Evolutionary conservation across 2,113 vertebrate genomes (phyloP).

Genomic region (Myrmecophaga tridactyla): DNA sequence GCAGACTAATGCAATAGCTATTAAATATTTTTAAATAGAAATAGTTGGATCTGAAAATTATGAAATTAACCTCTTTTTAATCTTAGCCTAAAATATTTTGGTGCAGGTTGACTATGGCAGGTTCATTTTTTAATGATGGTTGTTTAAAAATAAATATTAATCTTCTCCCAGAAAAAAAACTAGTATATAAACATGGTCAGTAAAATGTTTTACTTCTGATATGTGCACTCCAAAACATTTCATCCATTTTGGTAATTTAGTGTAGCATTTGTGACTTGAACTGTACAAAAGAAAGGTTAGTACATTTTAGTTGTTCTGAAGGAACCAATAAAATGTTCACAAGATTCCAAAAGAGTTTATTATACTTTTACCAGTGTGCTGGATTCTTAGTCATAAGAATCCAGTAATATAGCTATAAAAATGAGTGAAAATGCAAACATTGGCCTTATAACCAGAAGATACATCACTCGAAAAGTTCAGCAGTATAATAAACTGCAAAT

Average conservation of each 20-base stretch:
- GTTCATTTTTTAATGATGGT: neutral
- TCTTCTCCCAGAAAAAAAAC: neutral
- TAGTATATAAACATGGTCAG: neutral
- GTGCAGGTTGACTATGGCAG: neutral
- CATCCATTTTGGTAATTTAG: neutral
- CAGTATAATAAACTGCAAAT: conserved; percentile 40
- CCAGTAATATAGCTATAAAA: conserved; percentile 20
- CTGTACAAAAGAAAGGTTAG: neutral
- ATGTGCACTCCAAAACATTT: neutral
- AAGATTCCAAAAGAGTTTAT: conserved; percentile 13
- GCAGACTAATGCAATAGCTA: neutral
- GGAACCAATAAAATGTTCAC: conserved; percentile 6
- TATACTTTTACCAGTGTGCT: neutral
- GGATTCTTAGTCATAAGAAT: conserved; percentile 17
- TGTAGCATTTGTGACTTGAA: neutral
- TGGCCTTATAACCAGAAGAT: conserved; percentile 36
- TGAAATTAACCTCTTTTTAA: neutral
- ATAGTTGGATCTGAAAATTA: neutral
- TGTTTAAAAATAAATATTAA: neutral
- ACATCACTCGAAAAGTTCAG: conserved; percentile 40
- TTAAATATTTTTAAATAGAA: conserved; percentile 29
- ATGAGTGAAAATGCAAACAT: conserved; percentile 60
- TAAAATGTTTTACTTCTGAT: conserved; percentile 1
- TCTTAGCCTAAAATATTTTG: conserved; percentile 20
- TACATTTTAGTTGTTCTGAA: conserved; percentile 8